phyloP scores from a whole-genome alignment of 2,113 vertebrate species.

The Damaliscus lunatus region DNA sequence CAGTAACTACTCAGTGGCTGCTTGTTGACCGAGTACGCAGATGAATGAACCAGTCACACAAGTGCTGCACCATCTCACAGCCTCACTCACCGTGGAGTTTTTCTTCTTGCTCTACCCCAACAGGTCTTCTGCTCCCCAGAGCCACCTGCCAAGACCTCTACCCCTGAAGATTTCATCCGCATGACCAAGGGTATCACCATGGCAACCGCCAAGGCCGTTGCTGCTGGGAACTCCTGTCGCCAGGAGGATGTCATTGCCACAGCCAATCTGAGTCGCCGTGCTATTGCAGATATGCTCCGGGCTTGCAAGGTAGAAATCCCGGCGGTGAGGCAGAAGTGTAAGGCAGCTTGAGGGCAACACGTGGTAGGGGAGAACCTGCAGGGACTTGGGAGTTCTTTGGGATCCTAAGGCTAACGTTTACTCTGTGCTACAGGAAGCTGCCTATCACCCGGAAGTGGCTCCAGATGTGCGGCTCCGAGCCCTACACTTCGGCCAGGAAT shows the following conservation, averaged over 20 bases:
- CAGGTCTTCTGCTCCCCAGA: constrained; percentile 94
- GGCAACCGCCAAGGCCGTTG: constrained; percentile 97
- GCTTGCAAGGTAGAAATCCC: constrained; percentile 91
- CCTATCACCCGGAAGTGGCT: constrained; percentile 93
- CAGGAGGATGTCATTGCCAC: constrained; percentile 98
- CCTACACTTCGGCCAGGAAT: constrained; percentile 92
- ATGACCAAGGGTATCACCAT: constrained; percentile 99
- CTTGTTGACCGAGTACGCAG: not conserved
- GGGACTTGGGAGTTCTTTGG: not conserved
- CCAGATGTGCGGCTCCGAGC: constrained; percentile 90
- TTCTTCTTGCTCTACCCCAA: not conserved
- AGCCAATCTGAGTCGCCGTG: constrained; percentile 94
- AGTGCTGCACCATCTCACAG: not conserved
- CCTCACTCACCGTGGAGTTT: not conserved
- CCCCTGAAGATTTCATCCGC: constrained; percentile 97
- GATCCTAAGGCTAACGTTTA: not conserved
- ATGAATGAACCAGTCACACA: not conserved
- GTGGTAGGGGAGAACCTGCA: not conserved
- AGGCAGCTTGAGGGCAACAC: not conserved
- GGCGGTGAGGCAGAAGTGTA: not conserved
- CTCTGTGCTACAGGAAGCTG: constrained; percentile 87
- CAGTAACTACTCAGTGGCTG: not conserved
- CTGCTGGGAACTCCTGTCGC: constrained; percentile 96
- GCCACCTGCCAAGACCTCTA: constrained; percentile 91
- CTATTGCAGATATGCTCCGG: constrained; percentile 96